Conservation (phyloP, 2,888 invertebrate species). For the Cyaniris semiargus region DNA sequence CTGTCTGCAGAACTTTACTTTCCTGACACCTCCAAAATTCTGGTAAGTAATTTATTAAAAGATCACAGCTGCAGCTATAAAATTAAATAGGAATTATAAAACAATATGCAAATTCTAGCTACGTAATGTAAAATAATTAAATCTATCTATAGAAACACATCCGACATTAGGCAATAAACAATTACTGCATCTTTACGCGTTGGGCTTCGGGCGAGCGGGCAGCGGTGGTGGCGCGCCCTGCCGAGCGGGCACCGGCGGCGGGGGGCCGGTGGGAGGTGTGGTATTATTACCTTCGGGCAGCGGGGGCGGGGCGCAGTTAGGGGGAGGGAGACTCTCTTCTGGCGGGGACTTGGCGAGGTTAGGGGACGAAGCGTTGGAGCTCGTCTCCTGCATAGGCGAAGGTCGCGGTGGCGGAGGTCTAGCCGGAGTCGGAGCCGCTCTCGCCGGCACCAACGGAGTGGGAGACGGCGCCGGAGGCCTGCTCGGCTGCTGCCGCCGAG, state of each 20-base stretch:
- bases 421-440: slow-evolving; percentile 73
- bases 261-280: slow-evolving; percentile 63
- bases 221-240: slow-evolving; percentile 83
- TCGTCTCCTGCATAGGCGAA: slow-evolving; percentile 74
- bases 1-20: background rate
- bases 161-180: slow-evolving; percentile 31
- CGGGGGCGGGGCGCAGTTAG: slow-evolving; percentile 83
- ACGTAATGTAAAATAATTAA: background rate
- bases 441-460: slow-evolving; percentile 68
- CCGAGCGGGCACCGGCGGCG: slow-evolving; percentile 78
- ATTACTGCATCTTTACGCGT: slow-evolving; percentile 41
- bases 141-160: slow-evolving; percentile 13
- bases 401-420: slow-evolving; percentile 83
- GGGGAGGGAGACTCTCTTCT: slow-evolving; percentile 82
- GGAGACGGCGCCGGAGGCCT: slow-evolving; percentile 83
- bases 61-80: slow-evolving; percentile 27
- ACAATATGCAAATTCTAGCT: background rate
- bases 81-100: slow-evolving; percentile 11
- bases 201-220: slow-evolving; percentile 81
- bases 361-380: slow-evolving; percentile 57
- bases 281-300: slow-evolving; percentile 55
- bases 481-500: slow-evolving; percentile 78
- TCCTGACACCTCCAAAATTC: background rate
- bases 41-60: slow-evolving; percentile 20
- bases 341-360: slow-evolving; percentile 67